Conservation (phyloP, 2,113 vertebrate genomes). For the Ramphastos sulfuratus region DNA sequence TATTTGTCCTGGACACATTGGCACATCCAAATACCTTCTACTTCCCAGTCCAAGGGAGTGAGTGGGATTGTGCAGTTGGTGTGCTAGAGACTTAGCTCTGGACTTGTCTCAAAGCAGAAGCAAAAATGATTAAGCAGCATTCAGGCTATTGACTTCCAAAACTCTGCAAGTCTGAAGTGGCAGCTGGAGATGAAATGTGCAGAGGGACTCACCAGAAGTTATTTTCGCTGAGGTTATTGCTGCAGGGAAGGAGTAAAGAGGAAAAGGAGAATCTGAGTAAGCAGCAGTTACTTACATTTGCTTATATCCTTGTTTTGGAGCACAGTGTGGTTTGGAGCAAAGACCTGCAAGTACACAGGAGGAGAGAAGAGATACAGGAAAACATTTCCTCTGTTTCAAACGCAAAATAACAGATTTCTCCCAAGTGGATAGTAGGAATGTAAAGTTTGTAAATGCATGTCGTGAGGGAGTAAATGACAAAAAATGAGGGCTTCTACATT, state of each 20-base stretch:
- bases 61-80: neutral
- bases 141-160: neutral
- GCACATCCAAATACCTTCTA: neutral
- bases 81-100: neutral
- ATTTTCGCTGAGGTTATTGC: slow-evolving; percentile 13
- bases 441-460: neutral
- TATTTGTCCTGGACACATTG: neutral
- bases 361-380: neutral
- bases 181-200: neutral
- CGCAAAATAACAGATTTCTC: neutral
- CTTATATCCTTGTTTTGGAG: neutral
- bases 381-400: neutral
- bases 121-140: neutral
- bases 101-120: neutral
- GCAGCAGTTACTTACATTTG: slow-evolving; percentile 5
- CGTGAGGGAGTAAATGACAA: neutral
- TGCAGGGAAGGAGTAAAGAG: neutral
- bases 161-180: slow-evolving; percentile 33
- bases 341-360: neutral
- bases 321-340: neutral
- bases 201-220: neutral
- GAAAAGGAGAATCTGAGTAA: neutral
- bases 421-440: neutral
- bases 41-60: neutral
- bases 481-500: neutral